A percentile compares a stretch with the other conserved stretches of the same genome.
phyloP scores from a whole-genome alignment of 2,113 vertebrate genomes.

The Puffinus mauretanicus region DNA sequence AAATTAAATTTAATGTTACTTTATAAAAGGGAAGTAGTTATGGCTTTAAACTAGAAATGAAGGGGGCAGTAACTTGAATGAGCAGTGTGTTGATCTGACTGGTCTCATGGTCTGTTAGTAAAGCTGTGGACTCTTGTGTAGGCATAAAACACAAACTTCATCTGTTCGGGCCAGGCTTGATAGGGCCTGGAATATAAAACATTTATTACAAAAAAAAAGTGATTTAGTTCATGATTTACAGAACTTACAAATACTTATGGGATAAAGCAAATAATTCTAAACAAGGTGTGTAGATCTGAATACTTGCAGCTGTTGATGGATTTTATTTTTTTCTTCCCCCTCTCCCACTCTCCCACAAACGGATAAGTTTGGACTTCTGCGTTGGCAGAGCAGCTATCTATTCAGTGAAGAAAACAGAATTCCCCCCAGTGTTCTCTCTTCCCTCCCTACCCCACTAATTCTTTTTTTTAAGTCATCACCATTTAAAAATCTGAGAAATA shows the following conservation, averaged over 20 bases:
- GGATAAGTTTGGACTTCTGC: neutral
- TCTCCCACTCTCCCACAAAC: neutral
- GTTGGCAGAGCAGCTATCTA: neutral
- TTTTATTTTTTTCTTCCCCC: neutral
- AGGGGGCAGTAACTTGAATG: neutral
- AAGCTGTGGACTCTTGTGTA: neutral
- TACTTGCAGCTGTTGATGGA: neutral
- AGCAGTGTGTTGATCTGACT: neutral
- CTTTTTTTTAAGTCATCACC: neutral
- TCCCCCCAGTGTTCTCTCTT: neutral
- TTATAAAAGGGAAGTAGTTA: neutral
- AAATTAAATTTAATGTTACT: neutral
- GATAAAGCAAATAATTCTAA: neutral
- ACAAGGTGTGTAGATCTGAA: neutral
- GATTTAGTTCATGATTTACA: neutral
- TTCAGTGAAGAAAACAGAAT: neutral
- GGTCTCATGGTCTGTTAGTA: neutral
- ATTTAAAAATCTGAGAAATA: conserved; percentile 16
- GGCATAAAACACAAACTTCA: neutral
- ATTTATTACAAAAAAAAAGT: neutral
- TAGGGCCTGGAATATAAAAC: neutral
- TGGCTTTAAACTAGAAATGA: neutral
- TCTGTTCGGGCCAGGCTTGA: neutral
- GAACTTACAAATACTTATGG: neutral
- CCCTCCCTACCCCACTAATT: neutral